phyloP scores from a whole-genome alignment of 2,888 invertebrate genomes.

The Aporophyla lueneburgensis region DNA sequence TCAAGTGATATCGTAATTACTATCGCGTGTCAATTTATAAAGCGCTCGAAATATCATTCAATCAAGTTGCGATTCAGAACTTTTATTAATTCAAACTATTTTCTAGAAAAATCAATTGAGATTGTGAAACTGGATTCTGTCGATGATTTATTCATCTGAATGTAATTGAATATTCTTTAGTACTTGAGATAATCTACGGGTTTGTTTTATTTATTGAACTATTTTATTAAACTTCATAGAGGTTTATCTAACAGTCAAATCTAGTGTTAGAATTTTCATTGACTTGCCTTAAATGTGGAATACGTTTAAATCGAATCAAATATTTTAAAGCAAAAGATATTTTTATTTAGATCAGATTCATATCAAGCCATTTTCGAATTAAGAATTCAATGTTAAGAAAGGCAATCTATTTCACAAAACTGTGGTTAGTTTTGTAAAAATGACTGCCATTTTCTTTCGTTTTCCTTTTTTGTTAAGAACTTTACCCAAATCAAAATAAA shows the following conservation, averaged over 20 bases:
- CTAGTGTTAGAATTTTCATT: too few species aligned
- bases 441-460: too few species aligned
- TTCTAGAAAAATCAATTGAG: not conserved
- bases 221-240: not conserved
- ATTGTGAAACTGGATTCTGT: not conserved
- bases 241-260: not conserved
- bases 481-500: too few species aligned
- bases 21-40: not conserved
- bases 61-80: not conserved
- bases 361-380: too few species aligned
- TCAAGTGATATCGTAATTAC: not conserved
- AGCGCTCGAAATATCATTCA: not conserved
- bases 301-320: too few species aligned
- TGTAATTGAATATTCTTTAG: constrained; percentile 1
- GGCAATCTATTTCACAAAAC: too few species aligned
- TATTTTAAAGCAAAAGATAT: too few species aligned
- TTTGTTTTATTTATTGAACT: not conserved
- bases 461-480: too few species aligned
- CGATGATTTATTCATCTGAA: not conserved
- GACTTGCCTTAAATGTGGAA: too few species aligned
- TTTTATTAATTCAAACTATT: not conserved
- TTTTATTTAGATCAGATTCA: too few species aligned
- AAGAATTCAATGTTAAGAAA: too few species aligned
- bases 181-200: not conserved
- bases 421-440: too few species aligned